Base-by-base conservation (phyloP, 2,888 invertebrate genomes). In the Cerceris rybyensis region DNA sequence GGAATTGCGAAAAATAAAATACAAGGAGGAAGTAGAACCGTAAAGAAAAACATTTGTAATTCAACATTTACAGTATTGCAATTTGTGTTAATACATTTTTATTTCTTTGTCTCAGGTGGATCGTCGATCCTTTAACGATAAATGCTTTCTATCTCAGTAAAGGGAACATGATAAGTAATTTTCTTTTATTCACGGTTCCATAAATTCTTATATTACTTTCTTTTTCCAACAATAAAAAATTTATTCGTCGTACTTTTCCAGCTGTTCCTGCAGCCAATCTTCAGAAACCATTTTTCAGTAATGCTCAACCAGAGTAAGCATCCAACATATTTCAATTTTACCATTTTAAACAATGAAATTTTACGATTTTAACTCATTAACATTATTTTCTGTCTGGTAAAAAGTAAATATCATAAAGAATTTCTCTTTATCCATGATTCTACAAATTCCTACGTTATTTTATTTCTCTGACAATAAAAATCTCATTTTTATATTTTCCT, bases 251-350 rank as follows among this genome's bases (percentile, higher is more conserved):
- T 1, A 14, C 0, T 5, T 60, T 54, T 16, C 9, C 17, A 78
- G 78, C 50, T 0, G 9, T 78, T 7, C 13, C 67, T 7, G 78
- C 78, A 5, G 78, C 75, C 7, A 60, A 70, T 55, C 70, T 75
- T 9, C 68, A 75, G n/a, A 70, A 49, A 0, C 78, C 78, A 50
- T 59, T 70, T 13, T 78, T 75, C 14, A 63, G 39, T 49, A 41
- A 49, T 6, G 9, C 9, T 9, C 70, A 66, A 49, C 70, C 75
- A 5, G 60, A 55, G 78, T 75, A 70, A 68, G 78, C 63, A 5
- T 39, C 11, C 7, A 50, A 6, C 7, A 17, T 11, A 49, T 11
- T 39, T 13, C 17, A 17, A 14, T 39, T 7, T 41, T 39, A 17
- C 16, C 49, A 17, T 42, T 9, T 14, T 43, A 42, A 43, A n/a